Conservation (phyloP, 2,113 vertebrate species). For the Poicephalus meyeri region DNA sequence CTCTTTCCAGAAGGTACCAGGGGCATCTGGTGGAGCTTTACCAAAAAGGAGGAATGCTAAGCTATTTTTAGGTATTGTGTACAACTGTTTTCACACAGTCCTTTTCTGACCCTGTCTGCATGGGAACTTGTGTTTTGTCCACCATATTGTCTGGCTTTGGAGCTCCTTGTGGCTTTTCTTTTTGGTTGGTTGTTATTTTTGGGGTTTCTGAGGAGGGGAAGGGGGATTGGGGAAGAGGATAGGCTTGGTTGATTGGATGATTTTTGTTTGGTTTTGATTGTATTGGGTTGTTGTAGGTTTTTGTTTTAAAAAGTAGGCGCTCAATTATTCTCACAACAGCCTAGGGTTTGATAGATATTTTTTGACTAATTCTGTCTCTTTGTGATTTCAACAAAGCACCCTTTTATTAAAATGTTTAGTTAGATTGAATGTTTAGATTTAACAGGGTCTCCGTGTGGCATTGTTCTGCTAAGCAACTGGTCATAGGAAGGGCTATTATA, state of each 20-base stretch:
- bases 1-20: conserved; percentile 89
- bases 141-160: conserved; percentile 4
- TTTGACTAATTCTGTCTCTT: not conserved
- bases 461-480: not conserved
- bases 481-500: not conserved
- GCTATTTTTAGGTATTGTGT: conserved; percentile 89
- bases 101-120: conserved; percentile 37
- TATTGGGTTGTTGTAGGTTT: not conserved
- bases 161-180: not conserved
- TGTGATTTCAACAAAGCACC: not conserved
- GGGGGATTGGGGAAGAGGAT: not conserved
- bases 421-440: not conserved
- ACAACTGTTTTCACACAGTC: conserved; percentile 41
- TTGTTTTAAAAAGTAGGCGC: not conserved
- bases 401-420: not conserved
- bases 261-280: not conserved
- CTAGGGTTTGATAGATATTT: not conserved
- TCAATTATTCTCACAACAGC: not conserved
- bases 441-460: not conserved
- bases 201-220: not conserved
- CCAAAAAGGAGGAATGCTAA: conserved; percentile 91
- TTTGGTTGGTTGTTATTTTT: not conserved
- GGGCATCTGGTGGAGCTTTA: conserved; percentile 91
- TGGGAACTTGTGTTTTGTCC: not conserved
- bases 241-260: not conserved